A percentile compares a stretch with the other conserved stretches of the same genome.
These are phyloP conservation scores for Rhingia campestris DNA, from an alignment of 2,888 invertebrate species.

Conservation along the genomic window DNA sequence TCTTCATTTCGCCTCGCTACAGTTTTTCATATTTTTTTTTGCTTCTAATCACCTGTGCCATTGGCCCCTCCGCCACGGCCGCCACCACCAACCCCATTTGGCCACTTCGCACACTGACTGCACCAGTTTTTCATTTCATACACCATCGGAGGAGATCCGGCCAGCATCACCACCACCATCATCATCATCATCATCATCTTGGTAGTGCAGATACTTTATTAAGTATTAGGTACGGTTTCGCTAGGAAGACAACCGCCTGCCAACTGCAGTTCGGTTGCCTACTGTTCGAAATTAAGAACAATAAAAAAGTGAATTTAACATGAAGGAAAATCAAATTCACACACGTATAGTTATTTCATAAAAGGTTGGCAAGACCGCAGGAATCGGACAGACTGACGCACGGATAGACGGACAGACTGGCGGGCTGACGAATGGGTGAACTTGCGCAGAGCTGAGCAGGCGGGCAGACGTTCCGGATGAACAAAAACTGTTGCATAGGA, in stretches of 20 bases:
- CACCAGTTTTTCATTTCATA: conserved; percentile 64
- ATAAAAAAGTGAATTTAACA: conserved; percentile 64
- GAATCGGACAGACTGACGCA: background rate
- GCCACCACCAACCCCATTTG: conserved; percentile 22
- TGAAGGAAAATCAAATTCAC: conserved; percentile 65
- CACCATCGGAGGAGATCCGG: conserved; percentile 48
- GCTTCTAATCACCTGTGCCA: conserved; percentile 59
- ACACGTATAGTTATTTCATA: conserved; percentile 56
- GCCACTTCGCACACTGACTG: conserved; percentile 39
- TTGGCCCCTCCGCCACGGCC: conserved; percentile 23
- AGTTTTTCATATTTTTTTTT: conserved; percentile 24
- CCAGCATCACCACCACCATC: conserved; percentile 36
- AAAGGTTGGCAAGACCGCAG: conserved; percentile 26
- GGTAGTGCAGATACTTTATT: conserved; percentile 50
- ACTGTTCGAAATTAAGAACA: conserved; percentile 67
- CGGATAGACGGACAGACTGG: too few relatives aligned
- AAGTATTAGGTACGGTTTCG: conserved; percentile 58
- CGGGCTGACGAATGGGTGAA: conserved; percentile 45
- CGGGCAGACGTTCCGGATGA: conserved; percentile 56
- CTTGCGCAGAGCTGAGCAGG: conserved; percentile 33
- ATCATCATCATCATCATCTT: conserved; percentile 17
- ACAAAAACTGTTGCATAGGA: conserved; percentile 41
- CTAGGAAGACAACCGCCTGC: conserved; percentile 35
- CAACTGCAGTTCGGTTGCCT: conserved; percentile 33
- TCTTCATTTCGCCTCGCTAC: conserved; percentile 57